phyloP scores from a whole-genome alignment of 2,113 vertebrate genomes.

The Carassius auratus region DNA sequence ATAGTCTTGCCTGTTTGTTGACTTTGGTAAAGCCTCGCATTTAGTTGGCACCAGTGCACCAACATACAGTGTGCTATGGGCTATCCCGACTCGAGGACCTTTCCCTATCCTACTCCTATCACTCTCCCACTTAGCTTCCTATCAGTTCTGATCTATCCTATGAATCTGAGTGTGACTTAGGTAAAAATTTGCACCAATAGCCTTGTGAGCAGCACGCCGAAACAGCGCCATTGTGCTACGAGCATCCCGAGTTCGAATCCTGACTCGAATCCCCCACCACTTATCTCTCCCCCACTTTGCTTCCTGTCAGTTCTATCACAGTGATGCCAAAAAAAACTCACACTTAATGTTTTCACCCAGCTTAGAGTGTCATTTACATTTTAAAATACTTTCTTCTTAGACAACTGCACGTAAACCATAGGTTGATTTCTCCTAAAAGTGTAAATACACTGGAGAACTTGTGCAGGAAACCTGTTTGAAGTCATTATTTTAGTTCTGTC shows the following conservation, averaged over 20 bases:
- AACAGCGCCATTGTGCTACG: too few species aligned
- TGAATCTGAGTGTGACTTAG: not conserved
- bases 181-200: not conserved
- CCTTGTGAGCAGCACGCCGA: too few species aligned
- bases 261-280: too few species aligned
- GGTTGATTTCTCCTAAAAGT: not conserved
- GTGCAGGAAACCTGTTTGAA: not conserved
- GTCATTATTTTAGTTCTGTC: not conserved
- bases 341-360: constrained; percentile 5
- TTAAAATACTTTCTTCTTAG: not conserved
- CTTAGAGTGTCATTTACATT: not conserved
- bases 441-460: not conserved
- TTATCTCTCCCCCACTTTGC: too few species aligned
- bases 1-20: not conserved
- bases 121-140: too few species aligned
- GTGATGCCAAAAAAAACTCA: too few species aligned
- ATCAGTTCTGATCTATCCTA: too few species aligned
- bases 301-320: too few species aligned
- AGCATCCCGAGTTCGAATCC: too few species aligned
- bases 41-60: not conserved
- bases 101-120: too few species aligned
- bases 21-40: not conserved
- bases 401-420: not conserved
- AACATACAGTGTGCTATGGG: too few species aligned
- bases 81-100: too few species aligned